Base-by-base conservation (phyloP, 2,888 invertebrate species). In the Mythimna pallens region DNA sequence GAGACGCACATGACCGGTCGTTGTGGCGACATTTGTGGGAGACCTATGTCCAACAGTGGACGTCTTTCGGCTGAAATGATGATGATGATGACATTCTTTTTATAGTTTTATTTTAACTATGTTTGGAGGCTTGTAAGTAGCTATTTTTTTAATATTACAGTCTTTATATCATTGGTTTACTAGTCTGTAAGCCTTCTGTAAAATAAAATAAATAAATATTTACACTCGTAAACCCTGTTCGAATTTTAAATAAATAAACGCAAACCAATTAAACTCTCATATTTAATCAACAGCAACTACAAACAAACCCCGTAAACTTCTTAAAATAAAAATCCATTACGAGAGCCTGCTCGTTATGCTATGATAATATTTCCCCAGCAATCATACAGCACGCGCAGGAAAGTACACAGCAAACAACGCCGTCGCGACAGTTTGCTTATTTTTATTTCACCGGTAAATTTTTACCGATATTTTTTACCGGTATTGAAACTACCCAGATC, bases 351-450 rank as follows among this genome's bases (percentile, higher is more conserved):
- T 73, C 59, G 74, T 85, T 86, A 74, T 40, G 70, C 34, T 58
- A 47, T 4, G 43, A 70, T 68, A 86, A 87, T 87, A 84, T 86
- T 86, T 82, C 69, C 57, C 63, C 63, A 75, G 74, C 78, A 80
- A 85, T 85, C 79, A 70, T 25, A 74, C 59, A 58, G 70, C 70
- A 61, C 70, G 69, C 52, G 10, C 22, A 59, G 52, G 34, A 36
- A 57, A 86, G 82, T 72, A 76, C 50, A 71, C 43, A 36, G 69
- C 79, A 87, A 87, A 87, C 86, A 87, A 64, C 67, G 58, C 40
- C 22, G 65, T 14, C 14, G 55, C 74, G 73, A 79, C 76, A 69
- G 65, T 73, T 67, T 75, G 66, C 74, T 79, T 81, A 61, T 72
- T 83, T 71, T 73, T 61, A 65, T 76, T 82, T 67, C 73, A 59